phyloP scores from a whole-genome alignment of 2,888 invertebrate species.

The Stenolophus ochropezus region DNA sequence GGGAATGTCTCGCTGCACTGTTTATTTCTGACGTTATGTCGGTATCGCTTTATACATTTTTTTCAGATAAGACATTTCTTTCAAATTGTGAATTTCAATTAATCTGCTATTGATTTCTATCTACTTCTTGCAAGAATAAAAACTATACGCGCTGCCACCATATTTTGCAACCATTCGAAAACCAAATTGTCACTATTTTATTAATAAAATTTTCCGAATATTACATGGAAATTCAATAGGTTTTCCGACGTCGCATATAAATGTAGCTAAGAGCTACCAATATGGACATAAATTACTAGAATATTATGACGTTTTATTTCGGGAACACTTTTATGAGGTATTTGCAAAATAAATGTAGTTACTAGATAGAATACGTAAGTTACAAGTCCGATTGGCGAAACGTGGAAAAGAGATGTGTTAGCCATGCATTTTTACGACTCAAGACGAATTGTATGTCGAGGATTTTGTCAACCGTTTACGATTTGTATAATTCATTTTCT shows the following conservation, averaged over 20 bases:
- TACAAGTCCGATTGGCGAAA: conserved; percentile 6
- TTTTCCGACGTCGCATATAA: too few species aligned
- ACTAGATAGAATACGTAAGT: background rate
- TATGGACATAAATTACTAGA: too few species aligned
- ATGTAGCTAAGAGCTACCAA: too few species aligned
- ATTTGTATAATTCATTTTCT: conserved; percentile 67
- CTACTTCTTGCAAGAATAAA: background rate
- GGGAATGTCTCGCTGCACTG: conserved; percentile 1
- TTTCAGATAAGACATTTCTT: conserved; percentile 6
- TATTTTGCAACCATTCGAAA: background rate
- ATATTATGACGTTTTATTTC: background rate
- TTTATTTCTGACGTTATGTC: conserved; percentile 38
- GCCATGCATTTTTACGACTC: conserved; percentile 71
- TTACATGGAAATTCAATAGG: too few species aligned
- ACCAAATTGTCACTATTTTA: too few species aligned
- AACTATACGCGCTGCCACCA: background rate
- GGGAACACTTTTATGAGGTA: background rate
- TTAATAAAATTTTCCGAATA: too few species aligned
- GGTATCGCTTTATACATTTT: conserved; percentile 41
- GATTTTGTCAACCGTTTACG: conserved; percentile 68
- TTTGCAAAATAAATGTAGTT: conserved; percentile 14
- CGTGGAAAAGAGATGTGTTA: conserved; percentile 68
- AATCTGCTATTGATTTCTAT: background rate
- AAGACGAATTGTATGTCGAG: conserved; percentile 69
- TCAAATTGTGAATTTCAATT: conserved; percentile 41